Evolutionary conservation across 2,888 invertebrate species (phyloP), one percentile per base, ranked within the genome.

Genomic region (Rotaria magnacalcarata): DNA sequence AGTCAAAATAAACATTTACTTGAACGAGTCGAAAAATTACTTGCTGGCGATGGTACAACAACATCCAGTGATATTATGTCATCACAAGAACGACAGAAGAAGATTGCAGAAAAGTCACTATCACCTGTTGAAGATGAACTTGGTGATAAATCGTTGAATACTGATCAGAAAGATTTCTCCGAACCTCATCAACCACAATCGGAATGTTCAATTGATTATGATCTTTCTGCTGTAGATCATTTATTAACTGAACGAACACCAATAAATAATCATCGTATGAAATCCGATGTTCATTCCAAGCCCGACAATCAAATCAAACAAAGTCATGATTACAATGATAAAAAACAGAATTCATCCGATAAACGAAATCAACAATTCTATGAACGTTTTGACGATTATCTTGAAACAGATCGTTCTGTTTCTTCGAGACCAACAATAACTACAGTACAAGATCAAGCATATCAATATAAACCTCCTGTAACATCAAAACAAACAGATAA

Each of bases 21-120:
- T 47, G 80, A 41, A 80, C 21, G 47, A 47, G 80, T 80, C 24
- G 80, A 80, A 80, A 80, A 80, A 80, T n/a, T 80, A 80, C 47
- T 80, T 8, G 80, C 80, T n/a, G 80, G 80, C 14, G 80, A 80
- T 21, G 43, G 80, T 10, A 80, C 80, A 47, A 47, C 47, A n/a
- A 80, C 80, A 43, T 47, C 80, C 80, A 80, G 47, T 80, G 80
- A 80, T 14, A 47, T 47, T 24, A 47, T 47, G 10, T 80, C 80
- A 47, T 47, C 43, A 80, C 80, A 80, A 80, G 80, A 80, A 80
- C 47, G 80, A 47, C 47, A 43, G 24, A 80, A 80, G 10, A 80
- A 10, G 7, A n/a, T 10, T 43, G 3, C 14, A 2, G 47, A 80
- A 67, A 34, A 19, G 34, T 16, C 67, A 3, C 34, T 14, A 6